Conservation (phyloP, 30 jellyfish, hydroid and myxozoan species). For the Mastigias papua region DNA sequence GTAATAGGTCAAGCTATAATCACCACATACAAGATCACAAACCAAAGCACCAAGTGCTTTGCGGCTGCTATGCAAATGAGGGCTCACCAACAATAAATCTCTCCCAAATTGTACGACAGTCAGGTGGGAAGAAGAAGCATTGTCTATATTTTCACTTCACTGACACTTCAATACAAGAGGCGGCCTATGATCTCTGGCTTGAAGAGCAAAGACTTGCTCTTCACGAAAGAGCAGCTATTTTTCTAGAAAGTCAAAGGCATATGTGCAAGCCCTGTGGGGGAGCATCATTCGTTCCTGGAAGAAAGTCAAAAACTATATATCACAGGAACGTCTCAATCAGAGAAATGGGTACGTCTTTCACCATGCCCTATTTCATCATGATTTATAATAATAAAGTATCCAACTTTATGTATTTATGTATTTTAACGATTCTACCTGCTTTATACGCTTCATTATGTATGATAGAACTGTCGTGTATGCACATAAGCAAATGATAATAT, state of each 20-base stretch:
- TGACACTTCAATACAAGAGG: constrained; percentile 85
- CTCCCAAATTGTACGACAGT: constrained; percentile 57
- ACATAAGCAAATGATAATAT: no score
- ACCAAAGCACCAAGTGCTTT: constrained; percentile 67
- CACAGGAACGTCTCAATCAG: not conserved
- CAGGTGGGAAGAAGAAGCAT: constrained; percentile 74
- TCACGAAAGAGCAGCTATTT: constrained; percentile 95
- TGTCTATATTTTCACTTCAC: constrained; percentile 83
- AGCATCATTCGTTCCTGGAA: constrained; percentile 79
- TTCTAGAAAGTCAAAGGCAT: constrained; percentile 73
- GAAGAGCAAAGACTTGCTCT: constrained; percentile 92
- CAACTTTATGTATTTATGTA: no score
- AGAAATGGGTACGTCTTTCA: constrained; percentile 23
- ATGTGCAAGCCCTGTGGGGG: constrained; percentile 94
- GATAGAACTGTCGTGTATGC: no score
- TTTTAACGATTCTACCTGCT: no score
- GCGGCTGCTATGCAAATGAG: constrained; percentile 92
- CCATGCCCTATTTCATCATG: no score
- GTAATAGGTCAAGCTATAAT: constrained; percentile 32
- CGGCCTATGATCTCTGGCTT: constrained; percentile 97
- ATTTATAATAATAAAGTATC: no score
- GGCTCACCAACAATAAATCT: constrained; percentile 75
- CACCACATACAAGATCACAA: constrained; percentile 69
- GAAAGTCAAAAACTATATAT: constrained; percentile 3
- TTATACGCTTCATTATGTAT: no score